Conservation (phyloP, 1,140 invertebrate species). For the Scaptomyza graminum region DNA sequence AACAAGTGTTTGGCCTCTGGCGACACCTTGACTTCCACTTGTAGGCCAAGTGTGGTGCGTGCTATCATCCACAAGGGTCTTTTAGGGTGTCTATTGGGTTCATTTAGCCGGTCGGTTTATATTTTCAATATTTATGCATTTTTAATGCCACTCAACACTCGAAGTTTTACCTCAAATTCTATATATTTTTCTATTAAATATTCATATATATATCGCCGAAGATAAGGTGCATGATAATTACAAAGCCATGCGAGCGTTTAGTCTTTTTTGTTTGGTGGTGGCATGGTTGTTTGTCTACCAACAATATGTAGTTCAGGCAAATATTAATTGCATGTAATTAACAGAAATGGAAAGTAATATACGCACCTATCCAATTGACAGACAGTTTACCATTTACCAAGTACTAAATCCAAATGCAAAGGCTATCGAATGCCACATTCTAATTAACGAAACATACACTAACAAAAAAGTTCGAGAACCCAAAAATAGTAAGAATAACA, state of each 20-base stretch:
- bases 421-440: too few relatives aligned
- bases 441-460: too few relatives aligned
- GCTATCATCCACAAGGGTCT: background rate
- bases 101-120: conserved; percentile 5
- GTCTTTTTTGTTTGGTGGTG: too few relatives aligned
- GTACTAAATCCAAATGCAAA: too few relatives aligned
- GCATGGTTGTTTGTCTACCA: too few relatives aligned
- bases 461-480: too few relatives aligned
- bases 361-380: background rate
- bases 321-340: conserved; percentile 42
- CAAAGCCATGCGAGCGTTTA: too few relatives aligned
- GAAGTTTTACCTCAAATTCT: conserved; percentile 12
- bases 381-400: conserved; percentile 5
- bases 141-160: conserved; percentile 48
- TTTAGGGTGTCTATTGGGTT: background rate
- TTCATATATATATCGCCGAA: background rate
- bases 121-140: conserved; percentile 60
- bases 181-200: background rate
- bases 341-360: conserved; percentile 20
- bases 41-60: conserved; percentile 17
- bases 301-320: background rate
- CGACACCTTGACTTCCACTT: background rate
- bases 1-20: conserved; percentile 31
- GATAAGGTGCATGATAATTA: background rate
- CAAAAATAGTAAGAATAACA: too few relatives aligned